These are phyloP conservation scores for Ctenodactylus gundi DNA, from an alignment of 2,113 vertebrate species.

Conservation along the genomic window DNA sequence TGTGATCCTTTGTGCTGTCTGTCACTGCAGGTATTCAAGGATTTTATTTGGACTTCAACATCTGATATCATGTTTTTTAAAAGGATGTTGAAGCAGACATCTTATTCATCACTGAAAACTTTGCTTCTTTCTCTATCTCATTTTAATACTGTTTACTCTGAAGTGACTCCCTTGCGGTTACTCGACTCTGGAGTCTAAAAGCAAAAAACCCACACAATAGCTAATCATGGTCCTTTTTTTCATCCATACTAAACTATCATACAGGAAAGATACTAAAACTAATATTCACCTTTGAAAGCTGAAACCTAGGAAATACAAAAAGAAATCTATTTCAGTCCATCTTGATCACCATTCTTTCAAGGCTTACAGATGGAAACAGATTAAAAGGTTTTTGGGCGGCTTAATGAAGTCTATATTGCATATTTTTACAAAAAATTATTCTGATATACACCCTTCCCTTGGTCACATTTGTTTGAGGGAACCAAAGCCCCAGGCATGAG, in stretches of 20 bases:
- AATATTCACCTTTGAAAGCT: not conserved
- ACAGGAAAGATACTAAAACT: not conserved
- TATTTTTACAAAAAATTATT: not conserved
- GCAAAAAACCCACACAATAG: not conserved
- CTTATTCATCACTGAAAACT: constrained; percentile 54
- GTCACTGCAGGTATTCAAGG: constrained; percentile 61
- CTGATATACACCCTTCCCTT: not conserved
- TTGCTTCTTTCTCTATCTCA: not conserved
- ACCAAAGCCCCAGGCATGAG: not conserved
- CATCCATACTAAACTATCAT: not conserved
- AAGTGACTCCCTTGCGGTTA: not conserved
- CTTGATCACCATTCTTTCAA: not conserved
- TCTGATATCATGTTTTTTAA: constrained; percentile 68
- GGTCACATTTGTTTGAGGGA: not conserved
- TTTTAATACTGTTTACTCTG: constrained; percentile 45
- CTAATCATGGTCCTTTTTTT: not conserved
- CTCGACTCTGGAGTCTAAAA: constrained; percentile 25
- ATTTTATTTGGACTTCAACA: constrained; percentile 58
- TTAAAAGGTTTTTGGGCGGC: not conserved
- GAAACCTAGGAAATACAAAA: not conserved
- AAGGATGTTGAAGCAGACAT: constrained; percentile 45
- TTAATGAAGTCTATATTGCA: not conserved
- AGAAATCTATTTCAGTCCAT: not conserved
- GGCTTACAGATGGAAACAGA: not conserved
- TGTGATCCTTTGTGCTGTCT: constrained; percentile 43